Conservation (phyloP, 2,113 vertebrate genomes). For the Taurulus bubalis region DNA sequence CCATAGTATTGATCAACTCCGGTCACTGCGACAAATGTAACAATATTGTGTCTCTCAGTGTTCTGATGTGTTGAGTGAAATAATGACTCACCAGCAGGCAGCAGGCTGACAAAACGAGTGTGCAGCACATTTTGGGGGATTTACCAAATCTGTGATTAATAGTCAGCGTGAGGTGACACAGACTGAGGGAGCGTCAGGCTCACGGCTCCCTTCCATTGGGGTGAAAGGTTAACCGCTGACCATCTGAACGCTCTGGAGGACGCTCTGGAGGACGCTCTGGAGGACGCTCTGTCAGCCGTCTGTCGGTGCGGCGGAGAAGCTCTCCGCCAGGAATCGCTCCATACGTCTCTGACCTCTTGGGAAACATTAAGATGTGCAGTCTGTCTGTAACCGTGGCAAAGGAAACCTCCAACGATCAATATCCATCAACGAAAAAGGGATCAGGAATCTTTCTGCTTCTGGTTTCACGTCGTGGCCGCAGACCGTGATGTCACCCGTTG, state of each 20-base stretch:
- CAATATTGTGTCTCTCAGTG: not conserved
- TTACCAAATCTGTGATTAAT: not conserved
- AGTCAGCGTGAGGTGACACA: not conserved
- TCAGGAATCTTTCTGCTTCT: not conserved
- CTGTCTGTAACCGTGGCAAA: not conserved
- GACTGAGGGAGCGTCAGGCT: not conserved
- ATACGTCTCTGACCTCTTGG: conserved; percentile 15
- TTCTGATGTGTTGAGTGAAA: not conserved
- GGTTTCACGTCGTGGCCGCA: too few relatives aligned
- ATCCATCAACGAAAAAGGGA: not conserved
- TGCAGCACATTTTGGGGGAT: not conserved
- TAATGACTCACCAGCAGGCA: too few relatives aligned
- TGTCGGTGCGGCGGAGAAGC: too few relatives aligned
- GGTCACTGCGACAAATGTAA: not conserved
- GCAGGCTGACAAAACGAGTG: too few relatives aligned
- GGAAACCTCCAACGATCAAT: conserved; percentile 15
- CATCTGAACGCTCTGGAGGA: too few relatives aligned
- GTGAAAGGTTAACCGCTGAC: conserved; percentile 52
- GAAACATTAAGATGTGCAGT: not conserved
- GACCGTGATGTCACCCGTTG: too few relatives aligned
- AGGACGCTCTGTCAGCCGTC: not conserved
- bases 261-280: too few relatives aligned
- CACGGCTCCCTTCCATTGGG: conserved; percentile 15
- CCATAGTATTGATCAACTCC: not conserved
- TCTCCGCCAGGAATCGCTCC: conserved; percentile 16